phyloP scores from a whole-genome alignment of 2,113 vertebrate species.

The Pteropus alecto region DNA sequence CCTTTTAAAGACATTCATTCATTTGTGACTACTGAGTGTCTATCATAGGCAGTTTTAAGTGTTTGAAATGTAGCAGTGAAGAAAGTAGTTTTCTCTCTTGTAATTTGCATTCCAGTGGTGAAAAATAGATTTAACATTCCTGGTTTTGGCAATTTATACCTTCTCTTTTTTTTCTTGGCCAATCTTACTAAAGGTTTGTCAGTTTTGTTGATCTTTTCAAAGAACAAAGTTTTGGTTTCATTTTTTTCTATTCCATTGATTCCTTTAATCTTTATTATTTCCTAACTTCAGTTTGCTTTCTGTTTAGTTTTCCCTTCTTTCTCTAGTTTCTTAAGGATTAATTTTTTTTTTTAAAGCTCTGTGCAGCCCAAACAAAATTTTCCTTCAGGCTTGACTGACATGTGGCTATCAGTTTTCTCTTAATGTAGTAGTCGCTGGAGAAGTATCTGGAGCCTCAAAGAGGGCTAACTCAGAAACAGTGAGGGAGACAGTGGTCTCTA shows the following conservation, averaged over 20 bases:
- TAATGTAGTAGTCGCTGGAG: not conserved
- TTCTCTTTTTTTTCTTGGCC: not conserved
- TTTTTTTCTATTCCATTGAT: not conserved
- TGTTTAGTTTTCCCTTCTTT: not conserved
- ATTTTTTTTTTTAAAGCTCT: not conserved
- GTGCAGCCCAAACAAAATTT: not conserved
- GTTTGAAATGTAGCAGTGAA: constrained; percentile 26
- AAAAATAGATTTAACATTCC: constrained; percentile 1
- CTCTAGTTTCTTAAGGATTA: not conserved
- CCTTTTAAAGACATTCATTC: not conserved
- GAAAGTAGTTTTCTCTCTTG: constrained; percentile 1
- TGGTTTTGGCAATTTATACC: not conserved
- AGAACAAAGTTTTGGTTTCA: not conserved
- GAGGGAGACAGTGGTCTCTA: not conserved
- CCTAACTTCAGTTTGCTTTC: not conserved
- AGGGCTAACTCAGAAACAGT: not conserved
- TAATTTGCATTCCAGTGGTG: constrained; percentile 17
- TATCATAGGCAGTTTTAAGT: not conserved
- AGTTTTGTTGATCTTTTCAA: not conserved
- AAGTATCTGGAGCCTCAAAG: not conserved
- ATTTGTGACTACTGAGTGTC: not conserved
- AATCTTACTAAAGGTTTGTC: not conserved
- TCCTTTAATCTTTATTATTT: constrained; percentile 33
- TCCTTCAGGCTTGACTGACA: not conserved
- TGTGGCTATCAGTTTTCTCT: not conserved